phyloP scores from a whole-genome alignment of 2,888 invertebrate genomes.

The Yponomeuta evonymella region DNA sequence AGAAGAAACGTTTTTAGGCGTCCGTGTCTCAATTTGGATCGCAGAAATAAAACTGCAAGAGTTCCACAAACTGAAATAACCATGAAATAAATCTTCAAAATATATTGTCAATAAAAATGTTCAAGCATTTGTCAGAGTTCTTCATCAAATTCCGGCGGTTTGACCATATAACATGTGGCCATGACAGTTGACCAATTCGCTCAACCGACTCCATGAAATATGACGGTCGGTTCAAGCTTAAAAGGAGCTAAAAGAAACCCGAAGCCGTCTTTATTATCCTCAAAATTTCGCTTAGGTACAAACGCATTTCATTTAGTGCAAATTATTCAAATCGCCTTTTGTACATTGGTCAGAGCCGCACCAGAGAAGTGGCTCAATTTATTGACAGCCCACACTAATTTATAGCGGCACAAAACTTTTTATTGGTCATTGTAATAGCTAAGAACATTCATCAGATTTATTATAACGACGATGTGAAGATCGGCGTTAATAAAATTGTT shows the following conservation, averaged over 20 bases:
- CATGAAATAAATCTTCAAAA: constrained; percentile 11
- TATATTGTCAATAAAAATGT: constrained; percentile 14
- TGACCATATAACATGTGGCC: constrained; percentile 35
- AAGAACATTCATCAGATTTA: constrained; percentile 48
- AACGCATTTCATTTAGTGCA: constrained; percentile 36
- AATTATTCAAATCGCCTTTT: constrained; percentile 41
- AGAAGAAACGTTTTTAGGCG: no score
- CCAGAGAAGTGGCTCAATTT: constrained; percentile 35
- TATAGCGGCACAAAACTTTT: constrained; percentile 47
- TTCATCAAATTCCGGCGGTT: constrained; percentile 33
- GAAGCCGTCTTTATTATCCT: constrained; percentile 37
- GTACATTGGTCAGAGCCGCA: constrained; percentile 36
- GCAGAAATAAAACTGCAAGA: background rate
- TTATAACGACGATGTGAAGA: constrained; percentile 26
- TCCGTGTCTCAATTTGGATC: background rate
- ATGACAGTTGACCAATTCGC: constrained; percentile 27
- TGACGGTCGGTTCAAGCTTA: constrained; percentile 46
- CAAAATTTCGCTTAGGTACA: constrained; percentile 35
- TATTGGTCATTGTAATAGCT: constrained; percentile 43
- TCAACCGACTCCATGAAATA: constrained; percentile 43
- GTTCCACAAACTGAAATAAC: background rate
- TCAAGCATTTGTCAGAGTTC: constrained; percentile 26
- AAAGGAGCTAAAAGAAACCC: constrained; percentile 42
- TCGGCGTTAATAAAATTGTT: constrained; percentile 38
- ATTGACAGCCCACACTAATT: constrained; percentile 40